Conservation (phyloP, 2,888 invertebrate species). For the Lycophotia porphyrea region DNA sequence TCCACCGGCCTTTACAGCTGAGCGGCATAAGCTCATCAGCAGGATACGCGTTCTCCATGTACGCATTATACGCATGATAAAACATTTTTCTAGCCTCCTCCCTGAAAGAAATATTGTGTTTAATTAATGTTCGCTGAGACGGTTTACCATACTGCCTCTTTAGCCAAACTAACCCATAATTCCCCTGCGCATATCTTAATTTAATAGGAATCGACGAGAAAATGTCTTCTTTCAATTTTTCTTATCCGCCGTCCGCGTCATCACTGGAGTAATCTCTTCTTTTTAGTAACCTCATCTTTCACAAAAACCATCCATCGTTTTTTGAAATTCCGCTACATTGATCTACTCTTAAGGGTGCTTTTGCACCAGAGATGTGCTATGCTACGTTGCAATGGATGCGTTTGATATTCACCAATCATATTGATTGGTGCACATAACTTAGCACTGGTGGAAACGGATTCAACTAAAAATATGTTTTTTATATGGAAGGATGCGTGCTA, state of each 20-base stretch:
- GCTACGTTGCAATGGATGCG: too few species aligned
- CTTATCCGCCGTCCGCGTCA: background rate
- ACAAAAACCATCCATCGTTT: background rate
- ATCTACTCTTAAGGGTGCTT: background rate
- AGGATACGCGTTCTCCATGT: slow-evolving; percentile 99
- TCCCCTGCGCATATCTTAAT: background rate
- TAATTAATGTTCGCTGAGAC: background rate
- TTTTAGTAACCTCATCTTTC: too few species aligned
- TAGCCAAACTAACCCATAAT: background rate
- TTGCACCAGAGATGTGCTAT: too few species aligned
- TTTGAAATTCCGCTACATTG: background rate
- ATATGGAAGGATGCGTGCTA: too few species aligned
- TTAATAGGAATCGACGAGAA: background rate
- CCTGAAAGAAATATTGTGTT: slow-evolving; percentile 83
- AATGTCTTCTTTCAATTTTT: background rate
- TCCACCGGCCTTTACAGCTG: slow-evolving; percentile 97
- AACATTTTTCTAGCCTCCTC: slow-evolving; percentile 98
- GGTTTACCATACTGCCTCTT: background rate
- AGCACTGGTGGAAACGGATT: too few species aligned
- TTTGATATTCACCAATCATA: too few species aligned
- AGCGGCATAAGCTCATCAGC: slow-evolving; percentile 99
- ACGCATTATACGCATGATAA: slow-evolving; percentile 98
- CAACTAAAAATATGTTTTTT: too few species aligned
- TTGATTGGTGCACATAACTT: too few species aligned
- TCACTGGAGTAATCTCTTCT: background rate